Percentiles rank a stretch among this genome's conserved stretches.
These are phyloP conservation scores for Malacosoma neustria DNA, from an alignment of 2,888 invertebrate genomes.

Conservation along the genomic window DNA sequence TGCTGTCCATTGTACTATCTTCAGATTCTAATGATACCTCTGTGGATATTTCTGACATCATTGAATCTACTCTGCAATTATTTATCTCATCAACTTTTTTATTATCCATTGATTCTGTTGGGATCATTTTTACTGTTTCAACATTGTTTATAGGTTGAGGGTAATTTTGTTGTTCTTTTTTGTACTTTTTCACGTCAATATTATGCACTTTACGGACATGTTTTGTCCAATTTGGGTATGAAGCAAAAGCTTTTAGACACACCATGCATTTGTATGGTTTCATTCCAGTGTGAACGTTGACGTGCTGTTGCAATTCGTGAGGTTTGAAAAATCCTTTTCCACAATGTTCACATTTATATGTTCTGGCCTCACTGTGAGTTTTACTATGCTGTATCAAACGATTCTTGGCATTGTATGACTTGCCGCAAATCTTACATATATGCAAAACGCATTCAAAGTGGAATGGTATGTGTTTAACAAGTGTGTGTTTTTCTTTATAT, in stretches of 20 bases:
- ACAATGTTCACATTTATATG: conserved; percentile 67
- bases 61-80: too few species aligned
- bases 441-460: conserved; percentile 51
- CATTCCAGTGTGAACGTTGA: conserved; percentile 72
- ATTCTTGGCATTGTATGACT: conserved; percentile 51
- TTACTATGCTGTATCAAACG: conserved; percentile 46
- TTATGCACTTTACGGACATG: conserved; percentile 58
- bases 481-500: conserved; percentile 61
- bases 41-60: too few species aligned
- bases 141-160: not conserved
- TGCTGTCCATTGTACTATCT: conserved; percentile 33
- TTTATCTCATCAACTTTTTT: too few species aligned
- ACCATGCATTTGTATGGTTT: conserved; percentile 71
- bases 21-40: conserved; percentile 22
- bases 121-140: not conserved
- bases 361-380: conserved; percentile 51
- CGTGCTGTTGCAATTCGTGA: conserved; percentile 57
- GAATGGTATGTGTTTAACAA: conserved; percentile 41
- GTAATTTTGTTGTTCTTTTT: not conserved
- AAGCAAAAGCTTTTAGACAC: conserved; percentile 72
- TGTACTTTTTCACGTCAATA: conserved; percentile 14
- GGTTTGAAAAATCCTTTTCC: conserved; percentile 52
- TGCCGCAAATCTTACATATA: conserved; percentile 64
- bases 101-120: not conserved
- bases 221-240: conserved; percentile 74